Evolutionary conservation across 2,888 invertebrate genomes (phyloP), one percentile per base, ranked within the genome.

Genomic region (Limnephilus lunatus): DNA sequence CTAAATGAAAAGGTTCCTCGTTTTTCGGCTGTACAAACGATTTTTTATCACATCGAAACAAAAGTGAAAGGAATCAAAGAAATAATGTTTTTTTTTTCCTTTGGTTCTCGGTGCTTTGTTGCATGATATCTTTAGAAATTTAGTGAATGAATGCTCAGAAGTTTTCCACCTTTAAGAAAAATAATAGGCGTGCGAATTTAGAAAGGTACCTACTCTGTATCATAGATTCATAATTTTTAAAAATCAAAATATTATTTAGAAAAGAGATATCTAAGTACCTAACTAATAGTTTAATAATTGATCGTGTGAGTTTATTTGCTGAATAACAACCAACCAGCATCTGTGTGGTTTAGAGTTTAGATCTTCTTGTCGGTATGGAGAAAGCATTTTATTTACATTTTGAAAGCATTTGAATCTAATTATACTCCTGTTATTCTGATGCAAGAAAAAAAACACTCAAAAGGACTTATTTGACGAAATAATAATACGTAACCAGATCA

Each of bases 41-140:
- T 68, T 68, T 68, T 68, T 39, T 39, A 85, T 85, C 85, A 25
- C 85, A 32, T 85, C 32, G 32, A 35, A 25, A 85, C 85, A 85
- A 85, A 68, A 85, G 85, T 85, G 85, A 85, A 85, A 85, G 39
- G 85, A 85, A 35, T 85, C 39, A 85, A 85, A 85, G 39, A 82
- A 82, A 68, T 68, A 32, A 82, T 32, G 82, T 82, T 32, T 82
- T 81, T 32, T n/a, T n/a, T 82, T 82, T 82, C 85, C 39, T 85
- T 32, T 25, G 25, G 19, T 85, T 35, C 39, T 3, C 32, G 39
- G 25, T 85, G 85, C 85, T 85, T 85, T 85, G 85, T 85, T 85
- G 19, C 39, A 35, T 85, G 32, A 85, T 85, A 31, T 85, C 39
- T 85, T 85, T 31, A 15, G 30, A 82, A 14, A 32, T 82, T 14